Evolutionary conservation across 1,140 invertebrate species (phyloP), one percentile per base, ranked within the genome.

Genomic region (Triops longicaudatus): DNA sequence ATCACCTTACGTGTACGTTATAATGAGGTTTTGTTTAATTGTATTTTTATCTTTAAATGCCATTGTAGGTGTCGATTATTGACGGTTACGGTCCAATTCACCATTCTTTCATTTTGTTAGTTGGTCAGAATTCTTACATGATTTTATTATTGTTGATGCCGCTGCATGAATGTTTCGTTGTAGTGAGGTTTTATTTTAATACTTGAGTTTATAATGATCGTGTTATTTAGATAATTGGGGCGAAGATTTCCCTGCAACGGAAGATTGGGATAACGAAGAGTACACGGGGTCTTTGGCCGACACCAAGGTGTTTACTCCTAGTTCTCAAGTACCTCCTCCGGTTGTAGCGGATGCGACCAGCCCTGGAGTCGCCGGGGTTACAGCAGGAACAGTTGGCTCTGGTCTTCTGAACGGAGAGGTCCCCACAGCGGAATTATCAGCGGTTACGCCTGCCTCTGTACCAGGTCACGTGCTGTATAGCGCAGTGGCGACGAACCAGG

Each of bases 251-350:
- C 86, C 88, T 37, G 83, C 85, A 14, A 86, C 89, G 81, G 93
- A 95, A 85, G 94, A 97, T 81, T 97, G 95, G 95, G 94, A 95
- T 83, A 95, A 95, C 82, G 95, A 97, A 85, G 94, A 96, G 82
- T 97, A 96, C 86, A 94, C 93, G 12, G 94, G 94, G 77, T 95
- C 93, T 79, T 86, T 97, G 76, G 91, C 93, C 76, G 95, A 97
- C 82, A 95, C 93, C n/a, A 97, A 97, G 87, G 95, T 98, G 74
- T 95, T 95, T 81, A 95, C 93, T 43, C 90, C 92, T 31, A 93
- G 91, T 81, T 85, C 87, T 78, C 79, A 82, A 78, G 81, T 82
- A 28, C 72, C 28, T 26, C 27, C 74, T 63, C 79, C 74, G 27
- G 83, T 85, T 77, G 76, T 80, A 78, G 73, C 81, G 76, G 37